Percentiles rank a stretch among this genome's conserved stretches.
These are phyloP conservation scores for Dolichotis patagonum DNA, from an alignment of 2,113 vertebrate genomes.

Conservation along the genomic window DNA sequence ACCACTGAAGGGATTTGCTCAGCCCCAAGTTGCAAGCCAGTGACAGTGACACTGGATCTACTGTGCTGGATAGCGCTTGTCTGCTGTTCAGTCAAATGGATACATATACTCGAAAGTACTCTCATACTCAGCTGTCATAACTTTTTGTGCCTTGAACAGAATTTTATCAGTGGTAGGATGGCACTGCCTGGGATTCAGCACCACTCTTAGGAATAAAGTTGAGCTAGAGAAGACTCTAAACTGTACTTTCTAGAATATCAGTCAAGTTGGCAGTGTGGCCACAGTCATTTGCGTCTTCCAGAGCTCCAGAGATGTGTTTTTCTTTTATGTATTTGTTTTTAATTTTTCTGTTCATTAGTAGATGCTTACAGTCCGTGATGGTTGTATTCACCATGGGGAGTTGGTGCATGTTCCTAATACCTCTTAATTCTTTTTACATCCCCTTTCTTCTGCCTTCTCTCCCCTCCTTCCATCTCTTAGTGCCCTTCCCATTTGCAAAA, in stretches of 20 bases:
- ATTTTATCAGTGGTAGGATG: background rate
- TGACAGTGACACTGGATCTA: background rate
- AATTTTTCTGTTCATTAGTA: background rate
- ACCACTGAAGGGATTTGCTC: background rate
- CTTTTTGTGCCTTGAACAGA: background rate
- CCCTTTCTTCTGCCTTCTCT: background rate
- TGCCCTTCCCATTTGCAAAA: background rate
- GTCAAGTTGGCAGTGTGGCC: background rate
- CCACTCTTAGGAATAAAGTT: background rate
- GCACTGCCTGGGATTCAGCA: background rate
- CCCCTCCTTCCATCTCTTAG: background rate
- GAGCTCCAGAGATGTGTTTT: background rate
- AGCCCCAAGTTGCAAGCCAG: background rate
- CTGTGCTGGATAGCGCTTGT: background rate
- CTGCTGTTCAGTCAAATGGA: background rate
- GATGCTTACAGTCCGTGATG: background rate
- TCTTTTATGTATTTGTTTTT: background rate
- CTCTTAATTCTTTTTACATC: background rate
- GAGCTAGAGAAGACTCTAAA: background rate
- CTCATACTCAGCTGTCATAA: background rate
- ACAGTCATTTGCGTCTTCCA: background rate
- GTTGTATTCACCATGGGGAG: background rate
- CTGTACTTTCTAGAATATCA: background rate
- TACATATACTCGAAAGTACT: background rate
- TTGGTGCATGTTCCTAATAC: too few relatives aligned